Evolutionary conservation across 2,113 vertebrate genomes (phyloP).

Genomic region (Atherinomorus stipes): DNA sequence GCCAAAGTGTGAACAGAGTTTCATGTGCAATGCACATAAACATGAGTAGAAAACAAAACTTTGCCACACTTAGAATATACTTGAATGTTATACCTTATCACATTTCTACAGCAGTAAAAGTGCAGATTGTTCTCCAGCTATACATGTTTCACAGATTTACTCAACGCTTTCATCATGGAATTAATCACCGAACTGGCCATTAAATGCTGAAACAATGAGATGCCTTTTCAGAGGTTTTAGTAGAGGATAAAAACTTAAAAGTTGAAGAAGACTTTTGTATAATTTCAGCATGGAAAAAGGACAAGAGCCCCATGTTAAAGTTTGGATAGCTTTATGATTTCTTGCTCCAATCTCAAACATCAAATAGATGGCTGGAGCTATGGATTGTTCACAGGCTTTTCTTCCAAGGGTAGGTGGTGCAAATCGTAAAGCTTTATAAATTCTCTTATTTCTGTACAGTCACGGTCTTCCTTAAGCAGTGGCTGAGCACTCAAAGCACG

Average conservation of each 20-base stretch:
- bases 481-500: neutral
- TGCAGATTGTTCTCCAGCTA: neutral
- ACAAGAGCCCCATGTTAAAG: neutral
- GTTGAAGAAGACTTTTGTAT: no score
- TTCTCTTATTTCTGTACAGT: neutral
- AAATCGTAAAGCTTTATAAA: no score
- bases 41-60: neutral
- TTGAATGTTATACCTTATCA: neutral
- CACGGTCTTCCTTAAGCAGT: neutral
- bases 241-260: no score
- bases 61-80: neutral
- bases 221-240: no score
- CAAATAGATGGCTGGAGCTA: neutral
- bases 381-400: no score
- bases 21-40: neutral
- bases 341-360: neutral
- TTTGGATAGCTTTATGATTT: neutral
- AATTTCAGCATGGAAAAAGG: no score
- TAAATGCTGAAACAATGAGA: neutral
- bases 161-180: neutral
- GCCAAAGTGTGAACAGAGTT: conserved; percentile 4
- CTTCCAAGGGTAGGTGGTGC: no score
- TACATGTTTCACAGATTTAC: no score
- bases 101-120: neutral
- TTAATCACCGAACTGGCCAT: neutral